Conservation (phyloP, 2,888 invertebrate species). For the Temnothorax unifasciatus region DNA sequence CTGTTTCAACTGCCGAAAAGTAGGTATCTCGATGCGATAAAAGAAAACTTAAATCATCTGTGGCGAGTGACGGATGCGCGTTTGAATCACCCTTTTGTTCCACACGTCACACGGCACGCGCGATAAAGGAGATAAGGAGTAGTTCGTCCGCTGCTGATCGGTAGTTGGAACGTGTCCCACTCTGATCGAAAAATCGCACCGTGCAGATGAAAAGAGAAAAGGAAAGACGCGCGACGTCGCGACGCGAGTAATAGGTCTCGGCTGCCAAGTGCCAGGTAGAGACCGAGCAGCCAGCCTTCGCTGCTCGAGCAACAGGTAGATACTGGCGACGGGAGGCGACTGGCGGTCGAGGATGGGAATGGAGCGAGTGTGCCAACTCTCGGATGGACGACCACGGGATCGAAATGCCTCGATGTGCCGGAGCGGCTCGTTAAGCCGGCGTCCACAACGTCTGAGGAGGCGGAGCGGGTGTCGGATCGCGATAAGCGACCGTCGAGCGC, state of each 20-base stretch:
- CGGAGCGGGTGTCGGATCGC: neutral
- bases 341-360: conserved; percentile 69
- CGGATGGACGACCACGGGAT: conserved; percentile 67
- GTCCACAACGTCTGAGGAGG: conserved; percentile 51
- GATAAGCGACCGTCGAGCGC: conserved; percentile 1
- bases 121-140: conserved; percentile 21
- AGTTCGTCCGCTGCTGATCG: neutral
- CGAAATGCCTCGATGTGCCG: conserved; percentile 68
- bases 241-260: conserved; percentile 32
- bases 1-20: neutral
- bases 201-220: neutral
- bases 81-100: neutral
- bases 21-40: neutral
- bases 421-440: conserved; percentile 59
- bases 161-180: neutral
- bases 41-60: neutral
- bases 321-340: conserved; percentile 75
- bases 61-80: neutral
- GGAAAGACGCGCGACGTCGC: neutral
- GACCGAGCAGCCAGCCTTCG: conserved; percentile 65
- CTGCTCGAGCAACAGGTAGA: conserved; percentile 82
- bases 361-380: conserved; percentile 68
- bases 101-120: neutral
- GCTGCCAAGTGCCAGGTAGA: conserved; percentile 65
- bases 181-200: neutral